Base-by-base conservation (phyloP, 2,888 invertebrate genomes). In the Cephus nigrinus region DNA sequence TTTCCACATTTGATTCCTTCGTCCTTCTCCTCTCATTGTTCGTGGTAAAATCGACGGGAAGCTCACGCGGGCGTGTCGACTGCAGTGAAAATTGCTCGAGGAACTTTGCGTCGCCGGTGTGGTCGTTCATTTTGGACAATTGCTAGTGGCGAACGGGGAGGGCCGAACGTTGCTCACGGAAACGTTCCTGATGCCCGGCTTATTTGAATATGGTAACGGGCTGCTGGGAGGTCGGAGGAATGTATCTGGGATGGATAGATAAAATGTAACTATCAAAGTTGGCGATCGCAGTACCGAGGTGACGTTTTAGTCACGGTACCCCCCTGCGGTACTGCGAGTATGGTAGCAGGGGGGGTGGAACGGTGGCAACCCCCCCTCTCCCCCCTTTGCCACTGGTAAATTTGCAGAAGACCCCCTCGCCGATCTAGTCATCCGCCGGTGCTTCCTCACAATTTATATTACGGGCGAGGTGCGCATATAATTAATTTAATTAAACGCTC, bases 401-500 rank as follows among this genome's bases (percentile, higher is more conserved):
- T 76, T 69, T 75, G 40, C 74, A 76, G 74, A 78, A 55, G 69
- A 55, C 36, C 73, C 75, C 75, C 76, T 80, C 68, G 68, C 75
- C 75, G 69, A 55, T 55, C 23, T 9, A 55, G 36, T 69, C 77
- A 15, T 77, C 72, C 78, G 74, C 78, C 77, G 85, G 85, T 85
- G 85, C 84, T 86, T 87, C 86, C 89, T 88, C 89, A 87, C 88
- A 90, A 90, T 90, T 90, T 89, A 90, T 90, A 90, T 90, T 87
- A 89, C 88, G 87, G 85, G 83, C 88, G 87, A 87, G 88, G 85
- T 86, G 90, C 88, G 90, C 91, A 90, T 91, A 91, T 91, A 90
- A 91, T 91, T 91, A 91, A 91, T 90, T 91, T 91, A 91, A 91
- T 91, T 91, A 91, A 91, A 90, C 89, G 88, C 86, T 85, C 86